phyloP scores from a whole-genome alignment of 2,113 vertebrate genomes.

The Lasiurus cinereus region DNA sequence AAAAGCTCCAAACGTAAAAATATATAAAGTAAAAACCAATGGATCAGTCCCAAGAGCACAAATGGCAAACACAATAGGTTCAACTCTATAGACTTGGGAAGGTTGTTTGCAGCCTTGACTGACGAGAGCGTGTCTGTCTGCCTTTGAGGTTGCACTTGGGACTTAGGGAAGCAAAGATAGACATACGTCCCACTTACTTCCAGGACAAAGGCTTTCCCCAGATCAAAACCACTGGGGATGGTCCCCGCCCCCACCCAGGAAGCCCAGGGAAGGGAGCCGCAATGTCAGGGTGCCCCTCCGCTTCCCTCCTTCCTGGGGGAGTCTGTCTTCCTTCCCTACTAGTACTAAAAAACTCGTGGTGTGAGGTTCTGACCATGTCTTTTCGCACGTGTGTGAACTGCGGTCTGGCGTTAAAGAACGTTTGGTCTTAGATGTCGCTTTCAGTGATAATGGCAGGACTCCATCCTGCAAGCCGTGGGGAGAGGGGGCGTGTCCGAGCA shows the following conservation, averaged over 20 bases:
- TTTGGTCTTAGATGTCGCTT: not conserved
- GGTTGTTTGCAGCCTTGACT: not conserved
- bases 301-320: not conserved
- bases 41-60: not conserved
- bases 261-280: not conserved
- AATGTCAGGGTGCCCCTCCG: not conserved
- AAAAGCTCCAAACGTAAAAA: not conserved
- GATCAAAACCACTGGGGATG: not conserved
- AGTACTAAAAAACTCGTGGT: not conserved
- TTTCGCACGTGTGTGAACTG: not conserved
- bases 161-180: not conserved
- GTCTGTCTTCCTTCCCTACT: not conserved
- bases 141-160: not conserved
- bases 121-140: not conserved
- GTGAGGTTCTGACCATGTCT: not conserved
- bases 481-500: not conserved
- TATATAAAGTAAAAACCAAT: not conserved
- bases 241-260: not conserved
- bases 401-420: not conserved
- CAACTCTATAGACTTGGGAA: not conserved
- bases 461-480: not conserved
- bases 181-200: not conserved
- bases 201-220: conserved; percentile 36
- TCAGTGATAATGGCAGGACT: not conserved
- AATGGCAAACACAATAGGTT: not conserved